These are phyloP conservation scores for Aurelia sp. DNA, from an alignment of 30 jellyfish, hydroid and myxozoan genomes.

Conservation along the genomic window DNA sequence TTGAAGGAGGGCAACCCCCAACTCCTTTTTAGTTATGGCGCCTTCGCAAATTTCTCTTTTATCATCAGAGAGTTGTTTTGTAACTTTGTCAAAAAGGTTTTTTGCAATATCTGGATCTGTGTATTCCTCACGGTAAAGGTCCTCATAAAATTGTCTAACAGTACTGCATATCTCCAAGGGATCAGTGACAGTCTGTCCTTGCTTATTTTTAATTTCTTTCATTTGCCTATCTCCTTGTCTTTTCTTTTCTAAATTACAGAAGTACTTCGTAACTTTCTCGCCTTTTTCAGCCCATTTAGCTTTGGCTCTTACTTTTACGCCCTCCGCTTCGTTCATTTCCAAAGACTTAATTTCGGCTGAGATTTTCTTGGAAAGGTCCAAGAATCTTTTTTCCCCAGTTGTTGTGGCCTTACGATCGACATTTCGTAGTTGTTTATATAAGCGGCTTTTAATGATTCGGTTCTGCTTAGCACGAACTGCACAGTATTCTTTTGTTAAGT, in stretches of 20 bases:
- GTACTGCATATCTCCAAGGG: background rate
- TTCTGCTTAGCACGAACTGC: background rate
- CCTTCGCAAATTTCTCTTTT: constrained; percentile 1
- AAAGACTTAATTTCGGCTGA: background rate
- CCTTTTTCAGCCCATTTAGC: constrained; percentile 37
- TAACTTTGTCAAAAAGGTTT: background rate
- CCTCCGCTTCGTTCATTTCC: constrained; percentile 10
- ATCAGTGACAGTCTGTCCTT: background rate
- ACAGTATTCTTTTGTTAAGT: constrained; percentile 1
- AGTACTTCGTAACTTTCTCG: constrained; percentile 21
- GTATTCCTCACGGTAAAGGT: background rate
- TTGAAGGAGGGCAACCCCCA: background rate
- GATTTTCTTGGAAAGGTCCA: background rate
- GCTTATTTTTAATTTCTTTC: background rate
- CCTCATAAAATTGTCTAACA: constrained; percentile 1
- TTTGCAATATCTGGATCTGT: background rate
- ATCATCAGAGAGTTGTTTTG: constrained; percentile 7
- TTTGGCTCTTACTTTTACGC: background rate
- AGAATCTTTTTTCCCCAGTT: constrained; percentile 5
- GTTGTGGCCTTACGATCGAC: constrained; percentile 13
- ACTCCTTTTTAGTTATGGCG: constrained; percentile 14
- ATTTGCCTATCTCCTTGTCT: constrained; percentile 6
- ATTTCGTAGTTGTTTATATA: constrained; percentile 12
- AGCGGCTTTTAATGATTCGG: background rate
- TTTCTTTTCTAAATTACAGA: constrained; percentile 26